phyloP scores from a whole-genome alignment of 2,797 vertebrate genomes.

The Huso huso region DNA sequence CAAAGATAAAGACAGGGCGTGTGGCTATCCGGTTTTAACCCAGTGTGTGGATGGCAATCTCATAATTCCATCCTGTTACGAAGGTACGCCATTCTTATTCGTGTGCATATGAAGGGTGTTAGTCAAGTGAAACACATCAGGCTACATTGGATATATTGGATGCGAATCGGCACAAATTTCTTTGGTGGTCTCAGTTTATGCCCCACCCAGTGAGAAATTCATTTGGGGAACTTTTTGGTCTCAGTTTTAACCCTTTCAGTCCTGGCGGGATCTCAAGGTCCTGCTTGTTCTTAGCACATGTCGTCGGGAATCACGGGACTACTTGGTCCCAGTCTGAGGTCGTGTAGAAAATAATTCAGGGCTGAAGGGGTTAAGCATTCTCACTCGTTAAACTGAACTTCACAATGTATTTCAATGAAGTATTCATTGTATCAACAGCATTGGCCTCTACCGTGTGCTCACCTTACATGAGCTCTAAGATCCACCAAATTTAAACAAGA shows the following conservation, averaged over 20 bases:
- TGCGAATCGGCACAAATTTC: neutral
- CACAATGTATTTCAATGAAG: neutral
- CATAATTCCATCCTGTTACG: constrained; percentile 68
- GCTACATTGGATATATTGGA: constrained; percentile 15
- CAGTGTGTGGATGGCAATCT: constrained; percentile 67
- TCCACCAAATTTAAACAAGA: neutral
- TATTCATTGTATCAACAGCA: neutral
- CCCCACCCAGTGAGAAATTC: neutral
- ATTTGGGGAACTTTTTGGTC: too few relatives aligned
- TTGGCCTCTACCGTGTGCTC: neutral
- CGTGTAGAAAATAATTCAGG: too few relatives aligned
- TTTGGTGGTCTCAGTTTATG: neutral
- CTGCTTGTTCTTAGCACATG: too few relatives aligned
- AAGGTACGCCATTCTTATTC: constrained; percentile 48
- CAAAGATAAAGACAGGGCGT: constrained; percentile 64
- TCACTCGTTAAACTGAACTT: too few relatives aligned
- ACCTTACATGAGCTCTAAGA: too few relatives aligned
- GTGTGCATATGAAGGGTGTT: too few relatives aligned
- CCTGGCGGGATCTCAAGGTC: too few relatives aligned
- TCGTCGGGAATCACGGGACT: too few relatives aligned
- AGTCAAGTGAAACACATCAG: too few relatives aligned
- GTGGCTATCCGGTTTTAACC: constrained; percentile 63
- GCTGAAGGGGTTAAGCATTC: too few relatives aligned
- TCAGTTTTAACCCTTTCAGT: too few relatives aligned
- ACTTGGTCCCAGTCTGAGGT: too few relatives aligned